phyloP scores from a whole-genome alignment of 2,888 invertebrate species.

The Napeogenes inachia region DNA sequence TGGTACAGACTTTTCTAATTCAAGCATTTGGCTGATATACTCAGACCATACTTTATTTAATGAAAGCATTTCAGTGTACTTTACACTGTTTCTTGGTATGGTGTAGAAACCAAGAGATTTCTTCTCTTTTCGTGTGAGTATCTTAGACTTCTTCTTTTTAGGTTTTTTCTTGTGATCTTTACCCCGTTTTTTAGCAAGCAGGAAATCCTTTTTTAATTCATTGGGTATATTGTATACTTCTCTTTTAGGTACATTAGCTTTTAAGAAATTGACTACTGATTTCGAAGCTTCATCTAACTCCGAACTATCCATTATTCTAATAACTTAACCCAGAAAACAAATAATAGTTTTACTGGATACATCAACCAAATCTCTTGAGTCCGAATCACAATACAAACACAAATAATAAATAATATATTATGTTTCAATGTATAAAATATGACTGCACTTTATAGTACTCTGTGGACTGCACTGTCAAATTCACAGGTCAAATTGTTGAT shows the following conservation, averaged over 20 bases:
- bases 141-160: constrained; percentile 63
- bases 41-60: constrained; percentile 83
- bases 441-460: too few species aligned
- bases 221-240: constrained; percentile 50
- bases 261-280: constrained; percentile 58
- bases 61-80: constrained; percentile 79
- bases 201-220: constrained; percentile 63
- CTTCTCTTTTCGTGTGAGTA: constrained; percentile 78
- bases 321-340: too few species aligned
- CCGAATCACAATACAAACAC: too few species aligned
- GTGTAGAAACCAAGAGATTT: constrained; percentile 79
- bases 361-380: too few species aligned
- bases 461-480: too few species aligned
- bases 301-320: constrained; percentile 9
- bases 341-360: too few species aligned
- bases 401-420: too few species aligned
- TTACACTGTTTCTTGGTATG: constrained; percentile 78
- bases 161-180: constrained; percentile 59
- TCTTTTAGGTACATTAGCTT: constrained; percentile 51
- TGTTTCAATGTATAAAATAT: too few species aligned
- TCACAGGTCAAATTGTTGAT: too few species aligned
- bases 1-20: constrained; percentile 56
- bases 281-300: constrained; percentile 32
- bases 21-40: constrained; percentile 82
- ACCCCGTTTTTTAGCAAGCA: constrained; percentile 60